phyloP scores from a whole-genome alignment of 2,797 vertebrate species.

The Sebastolobus altivelis region DNA sequence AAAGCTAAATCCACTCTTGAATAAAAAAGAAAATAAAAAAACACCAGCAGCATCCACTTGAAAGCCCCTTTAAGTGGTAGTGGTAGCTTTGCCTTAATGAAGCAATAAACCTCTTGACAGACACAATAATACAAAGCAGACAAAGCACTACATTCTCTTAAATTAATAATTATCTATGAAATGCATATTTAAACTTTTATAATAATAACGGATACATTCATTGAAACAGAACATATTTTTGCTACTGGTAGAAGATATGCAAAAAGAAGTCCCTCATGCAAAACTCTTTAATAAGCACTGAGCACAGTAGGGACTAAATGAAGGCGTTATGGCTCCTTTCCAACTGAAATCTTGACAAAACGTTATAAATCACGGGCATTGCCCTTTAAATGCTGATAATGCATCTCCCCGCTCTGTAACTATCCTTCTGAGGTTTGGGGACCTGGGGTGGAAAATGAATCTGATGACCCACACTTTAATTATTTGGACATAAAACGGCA shows the following conservation, averaged over 20 bases:
- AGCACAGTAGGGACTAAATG: slow-evolving; percentile 24
- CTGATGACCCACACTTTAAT: slow-evolving; percentile 69
- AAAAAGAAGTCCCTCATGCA: slow-evolving; percentile 22
- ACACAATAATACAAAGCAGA: slow-evolving; percentile 30
- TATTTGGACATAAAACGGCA: slow-evolving; percentile 64
- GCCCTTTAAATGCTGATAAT: slow-evolving; percentile 63
- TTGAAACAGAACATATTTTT: slow-evolving; percentile 16
- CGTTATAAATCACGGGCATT: slow-evolving; percentile 66
- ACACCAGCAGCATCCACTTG: slow-evolving; percentile 1
- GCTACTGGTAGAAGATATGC: neutral
- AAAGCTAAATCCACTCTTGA: slow-evolving; percentile 9
- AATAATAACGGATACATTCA: slow-evolving; percentile 21
- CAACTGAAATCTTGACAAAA: slow-evolving; percentile 66
- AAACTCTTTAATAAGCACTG: slow-evolving; percentile 26
- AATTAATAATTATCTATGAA: slow-evolving; percentile 45
- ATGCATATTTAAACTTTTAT: slow-evolving; percentile 27
- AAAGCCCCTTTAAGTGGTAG: slow-evolving; percentile 24
- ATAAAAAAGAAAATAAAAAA: slow-evolving; percentile 1
- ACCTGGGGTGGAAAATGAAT: slow-evolving; percentile 62
- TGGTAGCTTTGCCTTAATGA: slow-evolving; percentile 41
- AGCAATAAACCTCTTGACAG: slow-evolving; percentile 47
- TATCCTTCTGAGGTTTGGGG: slow-evolving; percentile 49
- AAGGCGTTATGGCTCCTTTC: slow-evolving; percentile 57
- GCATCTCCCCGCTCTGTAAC: slow-evolving; percentile 28
- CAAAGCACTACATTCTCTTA: slow-evolving; percentile 12